Percentiles rank a stretch among this genome's conserved stretches.
Evolutionary conservation across 1,140 invertebrate species (phyloP).

Genomic region (Mamestra configurata): DNA sequence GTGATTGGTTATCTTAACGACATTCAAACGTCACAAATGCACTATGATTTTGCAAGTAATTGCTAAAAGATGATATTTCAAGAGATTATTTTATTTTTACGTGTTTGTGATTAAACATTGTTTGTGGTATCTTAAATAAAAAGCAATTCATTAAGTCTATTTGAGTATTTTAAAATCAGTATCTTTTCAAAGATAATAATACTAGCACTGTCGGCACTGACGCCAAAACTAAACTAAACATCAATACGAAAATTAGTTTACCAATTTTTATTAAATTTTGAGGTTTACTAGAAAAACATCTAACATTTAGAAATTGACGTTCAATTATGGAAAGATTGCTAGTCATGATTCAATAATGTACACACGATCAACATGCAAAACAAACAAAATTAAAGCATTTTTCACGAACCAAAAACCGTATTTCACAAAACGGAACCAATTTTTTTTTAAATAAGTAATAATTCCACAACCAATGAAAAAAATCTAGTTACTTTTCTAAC

Average conservation of each 20-base stretch:
- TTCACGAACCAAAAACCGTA: background rate
- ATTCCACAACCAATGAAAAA: constrained; percentile 35
- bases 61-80: too few relatives aligned
- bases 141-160: background rate
- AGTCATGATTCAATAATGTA: background rate
- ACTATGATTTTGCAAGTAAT: background rate
- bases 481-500: constrained; percentile 14
- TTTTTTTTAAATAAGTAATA: constrained; percentile 25
- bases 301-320: constrained; percentile 60
- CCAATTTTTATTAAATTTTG: constrained; percentile 55
- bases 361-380: background rate
- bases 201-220: constrained; percentile 25
- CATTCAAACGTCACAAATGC: background rate
- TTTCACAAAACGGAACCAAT: background rate
- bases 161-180: constrained; percentile 18
- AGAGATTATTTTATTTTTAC: too few relatives aligned
- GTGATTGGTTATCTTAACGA: background rate
- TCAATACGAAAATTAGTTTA: constrained; percentile 52
- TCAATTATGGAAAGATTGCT: background rate
- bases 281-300: constrained; percentile 57
- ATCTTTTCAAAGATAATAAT: constrained; percentile 8
- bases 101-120: too few relatives aligned
- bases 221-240: constrained; percentile 38
- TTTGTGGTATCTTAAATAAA: background rate
- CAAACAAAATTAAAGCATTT: constrained; percentile 24